Conservation (phyloP, 2,888 invertebrate genomes). For the Apocheima hispidaria region DNA sequence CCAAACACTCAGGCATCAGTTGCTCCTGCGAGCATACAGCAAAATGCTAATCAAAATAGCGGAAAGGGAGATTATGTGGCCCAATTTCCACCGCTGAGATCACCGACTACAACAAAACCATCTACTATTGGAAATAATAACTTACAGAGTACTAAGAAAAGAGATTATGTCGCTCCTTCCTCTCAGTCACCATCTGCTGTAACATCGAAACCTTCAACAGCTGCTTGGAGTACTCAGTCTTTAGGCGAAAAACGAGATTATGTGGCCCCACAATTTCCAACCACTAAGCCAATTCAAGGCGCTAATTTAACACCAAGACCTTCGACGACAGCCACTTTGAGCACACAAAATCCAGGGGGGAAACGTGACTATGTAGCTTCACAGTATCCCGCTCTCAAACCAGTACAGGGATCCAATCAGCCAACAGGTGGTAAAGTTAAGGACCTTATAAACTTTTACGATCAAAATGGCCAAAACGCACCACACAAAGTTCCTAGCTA, state of each 20-base stretch:
- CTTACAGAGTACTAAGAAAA: slow-evolving; percentile 34
- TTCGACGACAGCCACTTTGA: slow-evolving; percentile 30
- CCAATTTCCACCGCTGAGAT: slow-evolving; percentile 56
- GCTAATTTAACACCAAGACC: slow-evolving; percentile 26
- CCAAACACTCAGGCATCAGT: slow-evolving; percentile 43
- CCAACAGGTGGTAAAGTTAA: slow-evolving; percentile 68
- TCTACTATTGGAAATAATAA: slow-evolving; percentile 21
- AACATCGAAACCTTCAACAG: slow-evolving; percentile 37
- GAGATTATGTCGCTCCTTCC: slow-evolving; percentile 36
- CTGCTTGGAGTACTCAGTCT: slow-evolving; percentile 30
- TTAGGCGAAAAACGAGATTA: slow-evolving; percentile 44
- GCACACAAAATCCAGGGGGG: slow-evolving; percentile 40
- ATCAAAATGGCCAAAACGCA: slow-evolving; percentile 54
- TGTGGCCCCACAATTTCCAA: slow-evolving; percentile 47
- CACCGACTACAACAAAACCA: slow-evolving; percentile 35
- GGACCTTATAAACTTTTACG: slow-evolving; percentile 75
- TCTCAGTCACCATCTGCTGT: slow-evolving; percentile 36
- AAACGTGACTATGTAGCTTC: slow-evolving; percentile 72
- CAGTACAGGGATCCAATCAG: slow-evolving; percentile 51
- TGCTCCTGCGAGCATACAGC: slow-evolving; percentile 31
- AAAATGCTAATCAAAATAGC: slow-evolving; percentile 39
- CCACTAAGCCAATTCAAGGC: slow-evolving; percentile 39
- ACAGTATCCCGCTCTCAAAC: slow-evolving; percentile 58
- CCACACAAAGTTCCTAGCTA: slow-evolving; percentile 69
- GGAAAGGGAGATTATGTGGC: slow-evolving; percentile 52